Evolutionary conservation across 2,888 invertebrate species (phyloP).

Genomic region (Parnassius glacialis): DNA sequence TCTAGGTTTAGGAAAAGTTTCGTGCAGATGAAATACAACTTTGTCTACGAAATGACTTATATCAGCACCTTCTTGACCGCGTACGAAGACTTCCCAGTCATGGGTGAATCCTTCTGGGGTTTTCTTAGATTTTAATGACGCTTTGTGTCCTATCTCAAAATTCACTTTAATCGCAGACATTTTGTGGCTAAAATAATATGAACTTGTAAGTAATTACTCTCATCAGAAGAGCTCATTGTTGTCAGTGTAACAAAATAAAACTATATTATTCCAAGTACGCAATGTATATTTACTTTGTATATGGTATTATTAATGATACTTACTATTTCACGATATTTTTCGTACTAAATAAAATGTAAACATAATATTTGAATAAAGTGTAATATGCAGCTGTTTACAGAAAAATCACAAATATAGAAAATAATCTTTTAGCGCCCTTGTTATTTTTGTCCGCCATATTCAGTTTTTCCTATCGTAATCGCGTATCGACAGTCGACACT

Average conservation of each 20-base stretch:
- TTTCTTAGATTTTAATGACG: constrained; percentile 88
- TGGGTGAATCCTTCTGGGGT: constrained; percentile 96
- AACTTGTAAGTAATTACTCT: constrained; percentile 5
- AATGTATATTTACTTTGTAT: constrained; percentile 31
- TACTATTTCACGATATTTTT: constrained; percentile 38
- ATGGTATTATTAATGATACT: constrained; percentile 43
- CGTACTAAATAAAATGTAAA: constrained; percentile 32
- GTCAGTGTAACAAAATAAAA: constrained; percentile 31
- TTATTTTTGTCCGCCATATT: constrained; percentile 80
- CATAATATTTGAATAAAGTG: constrained; percentile 40
- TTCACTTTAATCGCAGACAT: constrained; percentile 83
- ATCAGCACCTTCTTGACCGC: constrained; percentile 92
- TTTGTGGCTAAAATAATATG: constrained; percentile 43
- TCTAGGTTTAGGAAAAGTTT: constrained; percentile 95
- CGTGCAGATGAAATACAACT: constrained; percentile 94
- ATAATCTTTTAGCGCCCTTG: constrained; percentile 79
- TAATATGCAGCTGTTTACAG: constrained; percentile 44
- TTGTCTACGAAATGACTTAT: constrained; percentile 96
- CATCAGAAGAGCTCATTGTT: constrained; percentile 15
- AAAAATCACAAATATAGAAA: constrained; percentile 52
- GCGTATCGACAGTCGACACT: constrained; percentile 36
- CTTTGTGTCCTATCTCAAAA: constrained; percentile 96
- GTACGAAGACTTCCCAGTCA: constrained; percentile 97
- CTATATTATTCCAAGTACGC: constrained; percentile 30
- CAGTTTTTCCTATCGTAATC: constrained; percentile 40